These are phyloP conservation scores for Melanophora roralis DNA, from an alignment of 2,888 invertebrate species.

Conservation along the genomic window DNA sequence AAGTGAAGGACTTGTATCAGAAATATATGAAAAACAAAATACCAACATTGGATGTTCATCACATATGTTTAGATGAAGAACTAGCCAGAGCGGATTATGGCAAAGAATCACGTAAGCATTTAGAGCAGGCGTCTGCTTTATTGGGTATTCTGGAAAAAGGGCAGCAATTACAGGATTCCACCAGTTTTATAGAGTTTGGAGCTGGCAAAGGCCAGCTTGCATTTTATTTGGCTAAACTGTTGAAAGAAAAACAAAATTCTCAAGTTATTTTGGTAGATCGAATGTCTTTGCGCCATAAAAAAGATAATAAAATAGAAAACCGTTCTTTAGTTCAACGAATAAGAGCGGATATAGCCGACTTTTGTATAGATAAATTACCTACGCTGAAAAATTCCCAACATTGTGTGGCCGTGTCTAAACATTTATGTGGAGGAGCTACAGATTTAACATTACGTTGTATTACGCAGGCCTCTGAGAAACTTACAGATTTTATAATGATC, in stretches of 20 bases:
- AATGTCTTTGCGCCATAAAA: conserved; percentile 88
- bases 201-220: conserved; percentile 93
- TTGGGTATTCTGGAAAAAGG: conserved; percentile 83
- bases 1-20: conserved; percentile 77
- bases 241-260: conserved; percentile 77
- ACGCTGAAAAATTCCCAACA: conserved; percentile 75
- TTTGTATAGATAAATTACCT: conserved; percentile 81
- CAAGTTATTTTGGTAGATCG: conserved; percentile 87
- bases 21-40: conserved; percentile 74
- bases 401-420: conserved; percentile 89
- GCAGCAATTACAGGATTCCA: conserved; percentile 80
- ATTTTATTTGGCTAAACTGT: conserved; percentile 84
- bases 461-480: conserved; percentile 64
- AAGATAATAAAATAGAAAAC: conserved; percentile 82
- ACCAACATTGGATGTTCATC: conserved; percentile 75
- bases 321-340: conserved; percentile 80
- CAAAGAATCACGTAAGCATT: conserved; percentile 83
- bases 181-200: conserved; percentile 91
- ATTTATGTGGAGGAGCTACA: conserved; percentile 92
- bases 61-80: conserved; percentile 78
- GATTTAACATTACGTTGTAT: conserved; percentile 87
- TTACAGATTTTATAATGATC: conserved; percentile 81
- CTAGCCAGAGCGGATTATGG: conserved; percentile 80
- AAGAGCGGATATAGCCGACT: conserved; percentile 89
- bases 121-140: conserved; percentile 87